Conservation (phyloP, 2,797 vertebrate genomes). For the Silurus lanzhouensis region DNA sequence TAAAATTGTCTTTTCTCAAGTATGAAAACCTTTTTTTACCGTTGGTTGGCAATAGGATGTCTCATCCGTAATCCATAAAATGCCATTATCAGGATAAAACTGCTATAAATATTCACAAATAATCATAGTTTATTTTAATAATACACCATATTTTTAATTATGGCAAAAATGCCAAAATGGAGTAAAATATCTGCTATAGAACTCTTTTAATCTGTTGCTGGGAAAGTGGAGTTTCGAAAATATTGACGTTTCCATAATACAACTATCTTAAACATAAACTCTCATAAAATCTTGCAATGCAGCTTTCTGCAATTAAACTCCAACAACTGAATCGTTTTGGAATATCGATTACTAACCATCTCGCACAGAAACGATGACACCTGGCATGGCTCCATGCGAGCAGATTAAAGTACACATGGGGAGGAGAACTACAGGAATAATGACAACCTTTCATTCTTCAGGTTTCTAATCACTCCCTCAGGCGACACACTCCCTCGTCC, state of each 20-base stretch:
- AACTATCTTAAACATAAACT: neutral
- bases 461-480: neutral
- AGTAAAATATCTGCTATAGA: neutral
- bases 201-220: neutral
- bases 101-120: neutral
- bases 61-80: slow-evolving; percentile 9
- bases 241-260: neutral
- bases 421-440: neutral
- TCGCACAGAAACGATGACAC: neutral
- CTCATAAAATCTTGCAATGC: neutral
- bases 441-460: neutral
- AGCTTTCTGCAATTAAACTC: neutral
- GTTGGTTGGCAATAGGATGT: neutral
- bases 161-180: neutral
- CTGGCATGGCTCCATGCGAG: neutral
- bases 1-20: slow-evolving; percentile 35
- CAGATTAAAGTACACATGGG: neutral
- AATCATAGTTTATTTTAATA: neutral
- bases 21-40: slow-evolving; percentile 17
- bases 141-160: neutral
- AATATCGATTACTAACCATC: neutral
- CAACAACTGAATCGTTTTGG: neutral
- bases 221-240: neutral
- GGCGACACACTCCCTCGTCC: neutral
- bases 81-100: neutral